Evolutionary conservation across 2,113 vertebrate genomes (phyloP).

Genomic region (Myrmophylax atrothorax): DNA sequence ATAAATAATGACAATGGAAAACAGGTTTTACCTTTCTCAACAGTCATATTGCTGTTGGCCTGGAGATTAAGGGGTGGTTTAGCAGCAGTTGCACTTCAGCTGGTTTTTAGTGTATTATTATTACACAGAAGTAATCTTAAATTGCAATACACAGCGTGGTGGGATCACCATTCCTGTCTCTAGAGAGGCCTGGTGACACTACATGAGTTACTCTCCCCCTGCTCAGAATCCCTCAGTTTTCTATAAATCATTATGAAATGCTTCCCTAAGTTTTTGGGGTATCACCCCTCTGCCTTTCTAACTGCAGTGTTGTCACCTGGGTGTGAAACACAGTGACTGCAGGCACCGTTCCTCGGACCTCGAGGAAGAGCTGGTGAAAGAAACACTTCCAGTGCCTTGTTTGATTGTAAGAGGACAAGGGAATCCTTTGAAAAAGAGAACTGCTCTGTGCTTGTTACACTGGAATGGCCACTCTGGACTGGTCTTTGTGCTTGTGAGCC

Average conservation of each 20-base stretch:
- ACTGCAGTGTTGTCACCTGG: not conserved
- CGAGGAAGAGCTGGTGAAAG: not conserved
- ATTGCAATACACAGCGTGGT: not conserved
- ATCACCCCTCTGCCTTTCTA: not conserved
- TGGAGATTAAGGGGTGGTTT: not conserved
- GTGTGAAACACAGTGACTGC: not conserved
- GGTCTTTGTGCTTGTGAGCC: not conserved
- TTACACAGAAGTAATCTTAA: not conserved
- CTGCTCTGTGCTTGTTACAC: not conserved
- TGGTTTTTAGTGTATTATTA: not conserved
- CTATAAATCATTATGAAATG: not conserved
- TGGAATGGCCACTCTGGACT: not conserved
- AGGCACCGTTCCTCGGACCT: not conserved
- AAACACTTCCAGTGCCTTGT: not conserved
- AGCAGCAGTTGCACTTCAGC: not conserved
- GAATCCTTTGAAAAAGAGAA: not conserved
- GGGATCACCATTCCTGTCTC: not conserved
- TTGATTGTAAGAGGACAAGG: not conserved
- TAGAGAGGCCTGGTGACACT: not conserved
- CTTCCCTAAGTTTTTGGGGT: not conserved
- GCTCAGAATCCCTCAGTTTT: not conserved
- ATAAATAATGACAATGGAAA: not conserved
- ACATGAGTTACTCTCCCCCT: not conserved
- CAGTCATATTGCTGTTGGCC: not conserved
- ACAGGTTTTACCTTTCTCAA: not conserved